Evolutionary conservation across 2,797 vertebrate species (phyloP).

Genomic region (Tympanoctomys barrerae): DNA sequence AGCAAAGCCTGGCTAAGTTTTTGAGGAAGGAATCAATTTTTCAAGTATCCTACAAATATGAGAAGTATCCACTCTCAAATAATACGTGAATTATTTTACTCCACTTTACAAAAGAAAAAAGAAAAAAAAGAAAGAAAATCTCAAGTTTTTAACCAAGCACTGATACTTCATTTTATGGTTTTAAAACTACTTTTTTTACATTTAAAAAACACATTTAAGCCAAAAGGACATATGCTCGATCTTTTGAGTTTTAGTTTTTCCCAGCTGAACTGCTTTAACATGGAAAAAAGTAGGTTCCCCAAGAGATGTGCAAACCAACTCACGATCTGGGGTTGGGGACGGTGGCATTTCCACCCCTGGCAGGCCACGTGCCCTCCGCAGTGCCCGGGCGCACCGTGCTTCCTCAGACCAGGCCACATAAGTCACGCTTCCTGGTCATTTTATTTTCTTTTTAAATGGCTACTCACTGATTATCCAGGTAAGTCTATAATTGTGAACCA

Average conservation of each 20-base stretch:
- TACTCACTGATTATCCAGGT: slow-evolving; percentile 40
- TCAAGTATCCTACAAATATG: neutral
- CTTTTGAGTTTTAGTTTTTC: neutral
- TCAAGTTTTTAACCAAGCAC: slow-evolving; percentile 37
- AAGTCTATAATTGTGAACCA: neutral
- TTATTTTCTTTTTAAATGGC: slow-evolving; percentile 48
- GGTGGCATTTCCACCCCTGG: neutral
- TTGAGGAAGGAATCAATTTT: neutral
- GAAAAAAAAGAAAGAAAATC: neutral
- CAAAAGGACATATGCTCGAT: neutral
- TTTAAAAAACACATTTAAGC: slow-evolving; percentile 38
- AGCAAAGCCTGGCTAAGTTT: neutral
- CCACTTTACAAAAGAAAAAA: neutral
- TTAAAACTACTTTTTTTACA: slow-evolving; percentile 51
- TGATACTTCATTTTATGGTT: neutral
- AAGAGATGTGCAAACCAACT: neutral
- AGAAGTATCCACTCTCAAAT: slow-evolving; percentile 12
- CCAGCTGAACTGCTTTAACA: neutral
- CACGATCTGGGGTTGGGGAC: neutral
- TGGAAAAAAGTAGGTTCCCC: neutral
- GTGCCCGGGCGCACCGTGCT: slow-evolving; percentile 58
- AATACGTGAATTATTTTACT: slow-evolving; percentile 50
- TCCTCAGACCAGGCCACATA: slow-evolving; percentile 51
- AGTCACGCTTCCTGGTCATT: neutral
- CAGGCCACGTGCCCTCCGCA: neutral